Base-by-base conservation (phyloP, 1,140 invertebrate species). In the Bursaphelenchus mucronatus region DNA sequence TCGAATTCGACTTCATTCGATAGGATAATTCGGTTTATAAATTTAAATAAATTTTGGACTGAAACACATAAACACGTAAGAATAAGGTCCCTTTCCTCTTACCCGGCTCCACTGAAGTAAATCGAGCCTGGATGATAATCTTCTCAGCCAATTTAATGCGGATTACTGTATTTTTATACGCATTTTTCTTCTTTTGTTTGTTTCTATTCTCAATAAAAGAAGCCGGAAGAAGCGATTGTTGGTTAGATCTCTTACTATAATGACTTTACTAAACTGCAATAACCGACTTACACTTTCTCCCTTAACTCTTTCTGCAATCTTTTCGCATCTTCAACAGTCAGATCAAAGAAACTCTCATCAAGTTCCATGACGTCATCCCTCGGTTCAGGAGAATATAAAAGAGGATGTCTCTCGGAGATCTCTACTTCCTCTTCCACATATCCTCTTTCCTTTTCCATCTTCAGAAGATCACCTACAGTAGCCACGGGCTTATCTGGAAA, bases 131-230 rank as follows among this genome's bases (percentile, higher is more conserved):
- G 15, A 66, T 50, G 5, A 46, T 15, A 30, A 19, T 15, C 10
- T 44, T 50, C n/a, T 66, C 46, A 0, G 41, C 30, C 19, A 66
- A 54, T 11, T 40, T 43, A 47, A 66, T 51, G 17, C 64, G 15
- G 52, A 66, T 49, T n/a, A 66, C 63, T 10, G 63, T 66, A 45
- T 66, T 50, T 39, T 66, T 63, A 40, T 66, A 66, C 11, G 46
- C 61, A n/a, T 51, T 47, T 19, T 51, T 15, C 41, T 66, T 66
- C n/a, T 49, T 30, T 39, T 66, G 40, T n/a, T n/a, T 53, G 41
- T 66, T 66, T 40, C 51, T 19, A 17, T 30, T 30, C 6, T 66
- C 64, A 50, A 66, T 50, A 41, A 66, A 66, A n/a, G 63, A 11
- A 7, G 30, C 15, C 8, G 63, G 63, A 10, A 66, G 17, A 46